Evolutionary conservation across 1,140 invertebrate species (phyloP), one percentile per base, ranked within the genome.

Genomic region (Zaprionus tsacasi): DNA sequence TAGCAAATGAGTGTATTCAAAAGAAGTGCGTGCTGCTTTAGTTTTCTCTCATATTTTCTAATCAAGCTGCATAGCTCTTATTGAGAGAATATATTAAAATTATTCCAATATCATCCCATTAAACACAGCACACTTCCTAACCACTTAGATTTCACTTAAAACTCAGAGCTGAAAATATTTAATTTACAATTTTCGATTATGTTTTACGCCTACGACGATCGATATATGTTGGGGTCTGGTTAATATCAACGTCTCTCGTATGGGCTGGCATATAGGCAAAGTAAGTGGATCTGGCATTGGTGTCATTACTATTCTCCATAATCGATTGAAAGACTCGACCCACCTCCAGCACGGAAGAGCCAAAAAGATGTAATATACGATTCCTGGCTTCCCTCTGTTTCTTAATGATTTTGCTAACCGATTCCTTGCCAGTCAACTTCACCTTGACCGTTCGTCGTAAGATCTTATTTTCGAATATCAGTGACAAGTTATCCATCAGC

Each of bases 191-290:
- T 66, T 11, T 11, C 12, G 15, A 10, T 27, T 33, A 10, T 5
- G 13, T 6, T 33, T 33, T 2, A 17, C 12, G 15, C 21, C 33
- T 54, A 11, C 56, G 50, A 5, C 64, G 54, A 35, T 21, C 27
- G 3, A 30, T 30, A 30, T 6, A 7, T 25, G 1, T 12, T 12
- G 10, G 12, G 3, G 8, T 33, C 11, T 25, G 17, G 13, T 60
- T 66, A 15, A 69, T 36, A 5, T 67, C 50, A 13, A 65, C 8
- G 38, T 87, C 83, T 6, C 40, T 35, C n/a, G 43, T 58, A 3
- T 77, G 72, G 8, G 74, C 63, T 4, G 82, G 82, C 82, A 83
- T 72, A 45, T 87, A 87, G 45, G 82, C 76, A 58, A 70, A 67
- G 3, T 79, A 87, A 15, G 56, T 76, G n/a, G 33, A 10, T 1